These are phyloP conservation scores for Lasiurus borealis DNA, from an alignment of 2,113 vertebrate genomes.

Conservation along the genomic window DNA sequence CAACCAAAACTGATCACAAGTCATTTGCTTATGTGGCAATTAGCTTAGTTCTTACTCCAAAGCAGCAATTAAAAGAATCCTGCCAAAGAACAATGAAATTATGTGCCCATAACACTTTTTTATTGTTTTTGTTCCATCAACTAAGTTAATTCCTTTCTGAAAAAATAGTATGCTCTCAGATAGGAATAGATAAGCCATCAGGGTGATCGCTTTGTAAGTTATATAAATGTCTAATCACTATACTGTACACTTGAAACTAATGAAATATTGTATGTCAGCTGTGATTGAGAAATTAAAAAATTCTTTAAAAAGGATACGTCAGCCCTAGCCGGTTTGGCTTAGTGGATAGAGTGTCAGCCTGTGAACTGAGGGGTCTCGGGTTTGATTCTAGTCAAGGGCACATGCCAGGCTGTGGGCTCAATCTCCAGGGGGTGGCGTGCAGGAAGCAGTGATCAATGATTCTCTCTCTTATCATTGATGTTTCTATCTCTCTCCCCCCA, in stretches of 20 bases:
- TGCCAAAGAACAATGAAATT: background rate
- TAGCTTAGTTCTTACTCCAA: constrained; percentile 17
- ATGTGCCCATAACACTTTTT: background rate
- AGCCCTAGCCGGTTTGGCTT: background rate
- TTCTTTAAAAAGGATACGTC: background rate
- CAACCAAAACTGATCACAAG: background rate
- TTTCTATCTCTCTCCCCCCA: too few relatives aligned
- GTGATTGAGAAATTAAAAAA: background rate
- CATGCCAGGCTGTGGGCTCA: too few relatives aligned
- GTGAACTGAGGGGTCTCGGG: too few relatives aligned
- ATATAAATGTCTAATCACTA: background rate
- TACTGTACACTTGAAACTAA: background rate
- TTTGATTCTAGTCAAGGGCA: too few relatives aligned
- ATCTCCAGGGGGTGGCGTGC: too few relatives aligned
- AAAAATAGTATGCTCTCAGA: background rate
- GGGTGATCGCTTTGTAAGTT: background rate
- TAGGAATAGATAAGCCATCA: background rate
- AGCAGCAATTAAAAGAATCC: constrained; percentile 37
- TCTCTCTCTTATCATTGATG: too few relatives aligned
- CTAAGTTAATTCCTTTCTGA: background rate
- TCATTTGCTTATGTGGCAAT: background rate
- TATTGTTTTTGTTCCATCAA: background rate
- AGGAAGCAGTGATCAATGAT: too few relatives aligned
- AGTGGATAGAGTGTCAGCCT: too few relatives aligned
- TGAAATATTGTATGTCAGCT: background rate